Evolutionary conservation across 2,113 vertebrate species (phyloP).

Genomic region (Eolophus roseicapilla): DNA sequence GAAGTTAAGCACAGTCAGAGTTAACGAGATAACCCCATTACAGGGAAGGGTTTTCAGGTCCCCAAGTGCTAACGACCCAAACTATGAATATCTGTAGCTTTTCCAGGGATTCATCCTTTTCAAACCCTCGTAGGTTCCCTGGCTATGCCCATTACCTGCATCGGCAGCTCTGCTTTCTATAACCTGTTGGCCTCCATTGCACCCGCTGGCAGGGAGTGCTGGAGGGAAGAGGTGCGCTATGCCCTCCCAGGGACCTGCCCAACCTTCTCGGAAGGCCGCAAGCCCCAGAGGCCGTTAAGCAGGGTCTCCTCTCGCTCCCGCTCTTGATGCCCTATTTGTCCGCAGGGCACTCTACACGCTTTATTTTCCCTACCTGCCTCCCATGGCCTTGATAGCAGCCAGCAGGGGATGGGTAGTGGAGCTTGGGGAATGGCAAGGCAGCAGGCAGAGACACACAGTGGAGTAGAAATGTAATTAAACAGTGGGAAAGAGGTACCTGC

Average conservation of each 20-base stretch:
- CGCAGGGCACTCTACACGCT: fast-evolving
- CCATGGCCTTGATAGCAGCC: not conserved
- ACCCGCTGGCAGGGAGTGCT: not conserved
- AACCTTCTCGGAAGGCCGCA: not conserved
- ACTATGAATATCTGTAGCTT: fast-evolving
- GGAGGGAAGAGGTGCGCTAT: not conserved
- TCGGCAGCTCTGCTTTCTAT: not conserved
- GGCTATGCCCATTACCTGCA: fast-evolving
- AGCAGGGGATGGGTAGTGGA: not conserved
- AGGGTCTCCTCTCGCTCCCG: not conserved
- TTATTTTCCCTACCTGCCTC: not conserved
- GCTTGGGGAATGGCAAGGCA: not conserved
- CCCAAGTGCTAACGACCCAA: fast-evolving
- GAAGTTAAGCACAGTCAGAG: not conserved
- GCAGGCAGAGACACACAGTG: not conserved
- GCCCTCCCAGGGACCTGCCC: fast-evolving
- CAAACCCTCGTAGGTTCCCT: fast-evolving
- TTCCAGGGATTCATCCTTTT: not conserved
- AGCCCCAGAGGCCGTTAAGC: not conserved
- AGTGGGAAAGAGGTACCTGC: not conserved
- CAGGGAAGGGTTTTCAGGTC: not conserved
- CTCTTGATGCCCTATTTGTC: not conserved
- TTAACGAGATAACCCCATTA: fast-evolving
- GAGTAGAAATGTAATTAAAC: not conserved
- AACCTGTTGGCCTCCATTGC: fast-evolving